Percentiles rank a stretch among this genome's conserved stretches.
phyloP scores from a whole-genome alignment of 2,113 vertebrate genomes.

The Lophura nycthemera region DNA sequence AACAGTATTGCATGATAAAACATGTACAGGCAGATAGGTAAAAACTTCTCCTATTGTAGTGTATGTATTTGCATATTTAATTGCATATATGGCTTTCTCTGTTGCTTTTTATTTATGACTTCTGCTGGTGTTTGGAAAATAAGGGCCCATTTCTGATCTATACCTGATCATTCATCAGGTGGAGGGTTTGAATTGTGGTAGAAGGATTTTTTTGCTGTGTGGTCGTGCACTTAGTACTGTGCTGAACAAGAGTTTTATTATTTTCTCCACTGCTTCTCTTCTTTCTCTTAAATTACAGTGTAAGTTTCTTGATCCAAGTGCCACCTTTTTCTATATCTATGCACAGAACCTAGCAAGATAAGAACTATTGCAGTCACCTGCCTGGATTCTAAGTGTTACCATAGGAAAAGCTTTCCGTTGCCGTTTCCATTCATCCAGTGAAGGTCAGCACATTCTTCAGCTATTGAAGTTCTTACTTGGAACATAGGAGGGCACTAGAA shows the following conservation, averaged over 20 bases:
- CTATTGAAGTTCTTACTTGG: not conserved
- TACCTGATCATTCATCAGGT: not conserved
- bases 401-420: not conserved
- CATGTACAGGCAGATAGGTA: not conserved
- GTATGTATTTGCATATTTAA: not conserved
- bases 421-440: fast-evolving
- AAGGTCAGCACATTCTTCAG: fast-evolving
- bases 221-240: not conserved
- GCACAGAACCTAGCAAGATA: not conserved
- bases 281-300: not conserved
- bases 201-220: not conserved
- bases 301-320: not conserved
- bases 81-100: not conserved
- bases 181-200: not conserved
- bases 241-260: not conserved
- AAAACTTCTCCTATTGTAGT: not conserved
- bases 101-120: not conserved
- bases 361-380: too few species aligned
- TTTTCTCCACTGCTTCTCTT: not conserved
- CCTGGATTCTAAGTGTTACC: fast-evolving
- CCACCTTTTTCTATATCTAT: not conserved
- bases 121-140: not conserved
- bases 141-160: not conserved
- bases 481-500: conserved; percentile 46
- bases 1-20: not conserved